A percentile compares a stretch with the other conserved stretches of the same genome.
Conservation (phyloP, 2,888 invertebrate species). For the Ceramica pisi region DNA sequence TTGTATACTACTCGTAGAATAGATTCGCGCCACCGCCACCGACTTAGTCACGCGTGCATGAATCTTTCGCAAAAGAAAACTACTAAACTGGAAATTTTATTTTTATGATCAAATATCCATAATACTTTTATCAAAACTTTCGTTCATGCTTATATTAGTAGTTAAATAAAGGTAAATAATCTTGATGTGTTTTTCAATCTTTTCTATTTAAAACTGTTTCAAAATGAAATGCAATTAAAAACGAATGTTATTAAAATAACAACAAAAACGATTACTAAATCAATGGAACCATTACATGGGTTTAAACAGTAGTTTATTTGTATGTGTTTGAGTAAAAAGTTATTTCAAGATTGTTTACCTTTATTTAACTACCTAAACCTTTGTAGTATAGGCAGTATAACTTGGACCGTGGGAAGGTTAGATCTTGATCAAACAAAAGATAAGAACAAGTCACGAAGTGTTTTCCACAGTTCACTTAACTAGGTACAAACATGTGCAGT, state of each 20-base stretch:
- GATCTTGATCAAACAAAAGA: constrained; percentile 43
- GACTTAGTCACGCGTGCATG: constrained; percentile 63
- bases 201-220: no score
- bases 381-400: not conserved
- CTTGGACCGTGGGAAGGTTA: constrained; percentile 47
- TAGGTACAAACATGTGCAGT: not conserved
- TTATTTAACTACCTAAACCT: no score
- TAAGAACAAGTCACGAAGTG: constrained; percentile 13
- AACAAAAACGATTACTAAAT: no score
- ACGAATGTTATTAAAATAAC: no score
- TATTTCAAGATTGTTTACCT: no score
- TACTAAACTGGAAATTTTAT: constrained; percentile 35
- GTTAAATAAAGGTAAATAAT: no score
- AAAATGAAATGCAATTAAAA: no score
- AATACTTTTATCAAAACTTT: constrained; percentile 3
- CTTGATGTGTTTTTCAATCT: no score
- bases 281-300: no score
- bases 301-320: no score
- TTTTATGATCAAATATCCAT: constrained; percentile 16
- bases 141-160: not conserved
- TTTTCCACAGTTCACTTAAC: constrained; percentile 9
- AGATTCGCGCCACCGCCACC: constrained; percentile 49
- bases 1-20: constrained; percentile 44
- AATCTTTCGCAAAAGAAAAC: constrained; percentile 53
- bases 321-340: no score